phyloP scores from a whole-genome alignment of 2,113 vertebrate species.

The Crotophaga sulcirostris region DNA sequence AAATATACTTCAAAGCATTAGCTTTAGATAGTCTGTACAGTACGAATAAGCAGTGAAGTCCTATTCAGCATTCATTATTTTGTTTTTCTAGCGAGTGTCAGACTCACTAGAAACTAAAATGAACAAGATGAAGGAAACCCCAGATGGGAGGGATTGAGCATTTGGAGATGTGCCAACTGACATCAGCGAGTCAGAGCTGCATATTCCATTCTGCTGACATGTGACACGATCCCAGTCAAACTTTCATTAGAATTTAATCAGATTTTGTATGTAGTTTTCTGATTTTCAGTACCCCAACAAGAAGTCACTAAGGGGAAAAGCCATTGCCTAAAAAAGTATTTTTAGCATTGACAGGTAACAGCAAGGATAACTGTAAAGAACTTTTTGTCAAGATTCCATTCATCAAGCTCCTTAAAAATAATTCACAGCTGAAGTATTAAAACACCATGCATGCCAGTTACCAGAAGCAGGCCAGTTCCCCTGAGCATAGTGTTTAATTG shows the following conservation, averaged over 20 bases:
- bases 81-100: constrained; percentile 30
- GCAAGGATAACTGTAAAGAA: neutral
- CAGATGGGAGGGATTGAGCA: constrained; percentile 8
- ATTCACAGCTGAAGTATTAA: neutral
- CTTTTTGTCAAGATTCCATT: neutral
- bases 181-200: neutral
- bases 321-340: neutral
- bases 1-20: neutral
- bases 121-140: constrained; percentile 22
- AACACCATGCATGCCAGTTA: neutral
- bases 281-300: neutral
- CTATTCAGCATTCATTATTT: neutral
- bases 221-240: neutral
- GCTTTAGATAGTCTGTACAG: neutral
- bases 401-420: neutral
- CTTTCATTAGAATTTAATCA: neutral
- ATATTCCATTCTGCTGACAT: neutral
- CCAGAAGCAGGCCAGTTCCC: neutral
- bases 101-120: neutral
- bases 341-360: neutral
- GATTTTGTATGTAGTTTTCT: neutral
- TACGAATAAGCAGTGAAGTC: neutral
- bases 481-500: neutral
- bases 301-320: neutral
- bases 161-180: constrained; percentile 28